Conservation (phyloP, 2,797 vertebrate genomes). For the Gephyroberyx darwinii region DNA sequence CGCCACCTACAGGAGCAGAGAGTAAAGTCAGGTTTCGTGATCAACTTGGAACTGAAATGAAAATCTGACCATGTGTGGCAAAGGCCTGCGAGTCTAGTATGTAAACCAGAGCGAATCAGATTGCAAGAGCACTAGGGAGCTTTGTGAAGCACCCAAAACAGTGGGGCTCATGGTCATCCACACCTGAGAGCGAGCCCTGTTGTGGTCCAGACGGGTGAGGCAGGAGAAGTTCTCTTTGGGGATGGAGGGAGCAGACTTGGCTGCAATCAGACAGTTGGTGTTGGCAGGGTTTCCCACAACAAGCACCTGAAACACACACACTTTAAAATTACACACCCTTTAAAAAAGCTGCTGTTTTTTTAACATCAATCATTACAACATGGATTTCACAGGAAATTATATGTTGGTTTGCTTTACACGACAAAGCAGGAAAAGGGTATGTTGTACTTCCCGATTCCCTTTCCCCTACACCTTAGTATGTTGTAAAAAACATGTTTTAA, state of each 20-base stretch:
- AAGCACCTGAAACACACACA: slow-evolving; percentile 83
- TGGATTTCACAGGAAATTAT: too few species aligned
- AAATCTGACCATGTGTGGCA: too few species aligned
- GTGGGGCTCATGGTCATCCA: background rate
- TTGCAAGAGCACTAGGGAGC: too few species aligned
- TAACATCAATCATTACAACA: too few species aligned
- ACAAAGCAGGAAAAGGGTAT: too few species aligned
- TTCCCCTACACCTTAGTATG: too few species aligned
- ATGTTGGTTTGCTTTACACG: too few species aligned
- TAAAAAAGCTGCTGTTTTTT: too few species aligned
- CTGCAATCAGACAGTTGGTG: slow-evolving; percentile 95
- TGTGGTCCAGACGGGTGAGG: slow-evolving; percentile 96
- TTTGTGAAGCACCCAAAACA: too few species aligned
- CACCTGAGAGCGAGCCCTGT: slow-evolving; percentile 95
- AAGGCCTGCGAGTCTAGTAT: background rate
- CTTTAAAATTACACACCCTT: too few species aligned
- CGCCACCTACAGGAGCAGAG: slow-evolving; percentile 83
- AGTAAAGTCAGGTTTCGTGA: background rate
- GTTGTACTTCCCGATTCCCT: too few species aligned
- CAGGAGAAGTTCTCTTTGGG: slow-evolving; percentile 98
- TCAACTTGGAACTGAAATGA: background rate
- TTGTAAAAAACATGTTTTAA: too few species aligned
- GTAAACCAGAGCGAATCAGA: background rate
- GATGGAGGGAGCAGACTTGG: slow-evolving; percentile 94
- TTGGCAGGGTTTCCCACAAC: slow-evolving; percentile 98